Evolutionary conservation across 1,140 invertebrate species (phyloP).

Genomic region (Lepidurus arcticus): DNA sequence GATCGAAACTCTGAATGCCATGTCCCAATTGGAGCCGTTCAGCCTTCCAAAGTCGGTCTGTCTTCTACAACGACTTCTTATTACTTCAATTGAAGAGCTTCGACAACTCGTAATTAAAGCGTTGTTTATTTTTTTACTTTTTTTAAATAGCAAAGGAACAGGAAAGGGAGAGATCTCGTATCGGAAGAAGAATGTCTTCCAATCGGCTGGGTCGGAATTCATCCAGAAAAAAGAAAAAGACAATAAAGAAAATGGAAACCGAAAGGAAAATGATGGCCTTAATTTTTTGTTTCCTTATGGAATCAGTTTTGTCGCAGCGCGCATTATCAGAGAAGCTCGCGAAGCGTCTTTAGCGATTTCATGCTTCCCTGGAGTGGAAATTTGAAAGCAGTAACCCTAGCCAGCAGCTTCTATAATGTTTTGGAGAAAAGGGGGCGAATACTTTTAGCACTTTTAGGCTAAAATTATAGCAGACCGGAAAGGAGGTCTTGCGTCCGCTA

Average conservation of each 20-base stretch:
- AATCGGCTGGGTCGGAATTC: neutral
- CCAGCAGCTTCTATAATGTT: neutral
- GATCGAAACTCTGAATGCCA: too few species aligned
- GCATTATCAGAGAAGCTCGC: neutral
- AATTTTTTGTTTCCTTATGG: neutral
- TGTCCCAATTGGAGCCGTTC: too few species aligned
- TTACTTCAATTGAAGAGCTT: too few species aligned
- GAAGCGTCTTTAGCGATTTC: slow-evolving; percentile 12
- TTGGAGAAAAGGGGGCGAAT: neutral
- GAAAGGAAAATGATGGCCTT: neutral
- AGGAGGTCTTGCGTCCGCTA: neutral
- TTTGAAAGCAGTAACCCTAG: neutral
- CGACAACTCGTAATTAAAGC: too few species aligned
- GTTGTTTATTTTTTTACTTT: too few species aligned
- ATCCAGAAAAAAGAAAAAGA: neutral
- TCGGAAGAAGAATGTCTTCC: neutral
- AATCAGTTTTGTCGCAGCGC: neutral
- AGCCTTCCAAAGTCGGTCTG: too few species aligned
- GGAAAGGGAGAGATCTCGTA: neutral
- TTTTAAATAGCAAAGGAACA: too few species aligned
- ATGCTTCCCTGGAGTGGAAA: neutral
- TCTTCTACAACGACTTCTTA: too few species aligned
- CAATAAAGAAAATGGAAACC: neutral
- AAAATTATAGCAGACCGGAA: neutral
- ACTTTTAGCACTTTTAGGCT: neutral